Evolutionary conservation across 2,888 invertebrate species (phyloP).

Genomic region (Balanococcus diminutus): DNA sequence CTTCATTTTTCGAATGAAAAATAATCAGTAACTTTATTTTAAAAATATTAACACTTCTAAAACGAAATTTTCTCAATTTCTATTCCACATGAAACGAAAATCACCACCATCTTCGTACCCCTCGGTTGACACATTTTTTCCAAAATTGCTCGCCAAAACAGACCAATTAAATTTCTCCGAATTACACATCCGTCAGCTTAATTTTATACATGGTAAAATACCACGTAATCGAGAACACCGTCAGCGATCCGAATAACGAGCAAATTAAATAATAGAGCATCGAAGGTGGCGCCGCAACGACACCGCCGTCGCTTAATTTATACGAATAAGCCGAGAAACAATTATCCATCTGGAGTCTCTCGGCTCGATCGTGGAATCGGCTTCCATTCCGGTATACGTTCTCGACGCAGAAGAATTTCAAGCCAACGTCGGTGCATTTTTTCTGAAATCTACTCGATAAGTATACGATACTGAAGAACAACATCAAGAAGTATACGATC

Average conservation of each 20-base stretch:
- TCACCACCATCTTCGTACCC: too few relatives aligned
- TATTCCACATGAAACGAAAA: too few relatives aligned
- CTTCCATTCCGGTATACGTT: slow-evolving; percentile 2
- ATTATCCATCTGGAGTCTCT: not conserved
- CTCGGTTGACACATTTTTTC: too few relatives aligned
- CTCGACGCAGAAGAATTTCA: slow-evolving; percentile 46
- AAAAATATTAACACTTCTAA: too few relatives aligned
- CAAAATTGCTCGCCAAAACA: too few relatives aligned
- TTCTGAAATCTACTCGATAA: slow-evolving; percentile 38
- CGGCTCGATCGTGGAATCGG: slow-evolving; percentile 2
- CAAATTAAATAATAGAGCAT: not conserved
- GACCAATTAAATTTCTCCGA: too few relatives aligned
- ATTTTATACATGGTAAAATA: slow-evolving; percentile 28
- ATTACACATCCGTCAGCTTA: not conserved
- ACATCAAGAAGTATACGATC: slow-evolving; percentile 43
- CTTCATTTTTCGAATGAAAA: too few relatives aligned
- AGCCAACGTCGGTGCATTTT: slow-evolving; percentile 43
- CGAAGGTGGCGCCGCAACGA: not conserved
- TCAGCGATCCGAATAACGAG: not conserved
- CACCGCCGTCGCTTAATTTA: not conserved
- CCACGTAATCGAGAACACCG: slow-evolving; percentile 15
- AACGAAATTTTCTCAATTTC: too few relatives aligned
- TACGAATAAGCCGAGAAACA: slow-evolving; percentile 27
- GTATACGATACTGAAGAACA: slow-evolving; percentile 47
- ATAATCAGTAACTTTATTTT: too few relatives aligned